These are phyloP conservation scores for Maylandia zebra DNA, from an alignment of 2,113 vertebrate species.

Conservation along the genomic window DNA sequence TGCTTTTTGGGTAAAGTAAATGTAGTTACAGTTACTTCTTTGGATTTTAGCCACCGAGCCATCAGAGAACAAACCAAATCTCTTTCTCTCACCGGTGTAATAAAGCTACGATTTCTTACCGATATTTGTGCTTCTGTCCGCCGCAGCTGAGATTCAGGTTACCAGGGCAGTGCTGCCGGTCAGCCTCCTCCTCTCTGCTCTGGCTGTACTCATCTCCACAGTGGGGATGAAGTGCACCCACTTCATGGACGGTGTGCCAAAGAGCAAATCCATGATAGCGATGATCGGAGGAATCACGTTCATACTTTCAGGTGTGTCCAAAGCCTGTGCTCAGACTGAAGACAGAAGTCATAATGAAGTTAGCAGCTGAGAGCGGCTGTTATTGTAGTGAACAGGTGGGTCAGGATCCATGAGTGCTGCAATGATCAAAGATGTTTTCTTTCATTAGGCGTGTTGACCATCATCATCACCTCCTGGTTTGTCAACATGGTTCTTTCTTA, in stretches of 20 bases:
- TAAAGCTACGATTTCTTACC: neutral
- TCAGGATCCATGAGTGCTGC: neutral
- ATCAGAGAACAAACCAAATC: neutral
- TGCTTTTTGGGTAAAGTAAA: neutral
- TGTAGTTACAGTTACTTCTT: neutral
- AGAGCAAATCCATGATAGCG: slow-evolving; percentile 75
- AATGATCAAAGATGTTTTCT: neutral
- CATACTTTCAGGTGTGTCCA: slow-evolving; percentile 76
- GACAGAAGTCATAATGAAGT: neutral
- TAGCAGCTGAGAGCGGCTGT: neutral
- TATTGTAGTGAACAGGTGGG: neutral
- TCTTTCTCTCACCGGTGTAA: neutral
- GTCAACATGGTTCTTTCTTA: slow-evolving; percentile 70
- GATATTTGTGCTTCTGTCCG: neutral
- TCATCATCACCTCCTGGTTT: slow-evolving; percentile 85
- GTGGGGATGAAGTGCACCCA: slow-evolving; percentile 89
- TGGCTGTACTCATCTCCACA: slow-evolving; percentile 72
- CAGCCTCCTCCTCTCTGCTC: slow-evolving; percentile 76
- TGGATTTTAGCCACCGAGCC: neutral
- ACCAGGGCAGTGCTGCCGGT: slow-evolving; percentile 82
- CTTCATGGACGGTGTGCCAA: slow-evolving; percentile 76
- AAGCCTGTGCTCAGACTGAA: neutral
- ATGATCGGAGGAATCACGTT: slow-evolving; percentile 78
- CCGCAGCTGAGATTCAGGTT: slow-evolving; percentile 76
- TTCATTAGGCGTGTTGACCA: slow-evolving; percentile 72